Conservation (phyloP, 1,140 invertebrate genomes). For the Aphaenogaster floridana region DNA sequence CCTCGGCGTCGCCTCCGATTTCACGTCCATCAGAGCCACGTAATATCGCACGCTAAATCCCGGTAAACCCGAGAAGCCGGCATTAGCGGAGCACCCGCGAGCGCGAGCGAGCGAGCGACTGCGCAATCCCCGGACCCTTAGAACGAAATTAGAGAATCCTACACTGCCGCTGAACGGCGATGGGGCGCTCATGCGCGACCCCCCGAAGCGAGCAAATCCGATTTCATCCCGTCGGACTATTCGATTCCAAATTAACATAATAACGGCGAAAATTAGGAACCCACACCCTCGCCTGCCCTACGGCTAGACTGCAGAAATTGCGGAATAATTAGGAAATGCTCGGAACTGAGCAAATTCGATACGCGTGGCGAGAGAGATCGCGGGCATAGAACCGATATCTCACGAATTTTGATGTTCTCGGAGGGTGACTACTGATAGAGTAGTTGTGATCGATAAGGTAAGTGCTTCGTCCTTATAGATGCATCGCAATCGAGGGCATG, state of each 20-base stretch:
- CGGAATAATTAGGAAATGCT: slow-evolving; percentile 48
- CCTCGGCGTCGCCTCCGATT: slow-evolving; percentile 35
- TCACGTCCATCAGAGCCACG: slow-evolving; percentile 46
- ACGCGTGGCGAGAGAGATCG: slow-evolving; percentile 5
- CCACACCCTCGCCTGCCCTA: not conserved
- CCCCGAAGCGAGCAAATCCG: slow-evolving; percentile 54
- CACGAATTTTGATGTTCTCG: slow-evolving; percentile 32
- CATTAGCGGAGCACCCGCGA: slow-evolving; percentile 27
- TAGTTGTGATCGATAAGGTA: slow-evolving; percentile 2
- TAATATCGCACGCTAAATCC: slow-evolving; percentile 52
- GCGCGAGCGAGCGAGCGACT: slow-evolving; percentile 17
- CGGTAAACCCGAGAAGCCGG: slow-evolving; percentile 41
- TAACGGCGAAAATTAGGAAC: slow-evolving; percentile 62
- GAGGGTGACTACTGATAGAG: not conserved
- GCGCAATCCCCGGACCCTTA: slow-evolving; percentile 44
- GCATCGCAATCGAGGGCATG: not conserved
- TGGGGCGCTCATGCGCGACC: not conserved
- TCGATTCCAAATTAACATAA: slow-evolving; percentile 71
- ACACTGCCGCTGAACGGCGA: slow-evolving; percentile 3
- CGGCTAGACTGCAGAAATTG: slow-evolving; percentile 42
- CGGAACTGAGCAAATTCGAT: slow-evolving; percentile 17
- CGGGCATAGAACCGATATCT: slow-evolving; percentile 30
- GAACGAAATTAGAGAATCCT: slow-evolving; percentile 57
- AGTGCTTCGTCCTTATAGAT: not conserved
- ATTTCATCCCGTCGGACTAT: slow-evolving; percentile 46